phyloP scores from a whole-genome alignment of 2,113 vertebrate genomes.

The Serinus canaria region DNA sequence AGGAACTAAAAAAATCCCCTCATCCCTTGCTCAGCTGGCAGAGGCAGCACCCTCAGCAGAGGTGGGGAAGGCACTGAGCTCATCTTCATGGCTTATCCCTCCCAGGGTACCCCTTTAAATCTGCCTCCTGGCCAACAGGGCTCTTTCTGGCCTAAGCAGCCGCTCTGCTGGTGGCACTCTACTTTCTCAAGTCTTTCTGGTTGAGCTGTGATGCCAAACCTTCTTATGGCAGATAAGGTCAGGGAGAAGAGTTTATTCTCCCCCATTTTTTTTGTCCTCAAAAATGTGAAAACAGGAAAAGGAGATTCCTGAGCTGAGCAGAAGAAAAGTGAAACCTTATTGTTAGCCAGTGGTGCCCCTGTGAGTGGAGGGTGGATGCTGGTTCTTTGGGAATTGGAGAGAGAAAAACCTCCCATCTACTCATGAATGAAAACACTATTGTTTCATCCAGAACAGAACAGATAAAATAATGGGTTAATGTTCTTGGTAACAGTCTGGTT shows the following conservation, averaged over 20 bases:
- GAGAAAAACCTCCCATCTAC: neutral
- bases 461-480: neutral
- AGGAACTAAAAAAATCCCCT: neutral
- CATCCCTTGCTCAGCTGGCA: neutral
- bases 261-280: neutral
- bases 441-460: neutral
- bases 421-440: neutral
- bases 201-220: neutral
- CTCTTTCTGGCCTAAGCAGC: neutral
- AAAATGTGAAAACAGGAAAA: conserved; percentile 36
- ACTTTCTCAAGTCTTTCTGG: neutral
- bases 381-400: neutral
- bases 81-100: neutral
- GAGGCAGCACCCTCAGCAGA: neutral
- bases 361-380: neutral
- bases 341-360: neutral
- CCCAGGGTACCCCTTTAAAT: neutral
- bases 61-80: neutral
- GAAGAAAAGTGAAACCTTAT: conserved; percentile 18
- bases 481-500: neutral
- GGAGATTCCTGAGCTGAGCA: neutral
- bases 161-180: rapidly evolving
- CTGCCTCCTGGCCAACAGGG: neutral
- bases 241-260: neutral
- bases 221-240: neutral